A percentile compares a stretch with the other conserved stretches of the same genome.
Evolutionary conservation across 2,888 invertebrate species (phyloP).

Genomic region (Macrophya annulata): DNA sequence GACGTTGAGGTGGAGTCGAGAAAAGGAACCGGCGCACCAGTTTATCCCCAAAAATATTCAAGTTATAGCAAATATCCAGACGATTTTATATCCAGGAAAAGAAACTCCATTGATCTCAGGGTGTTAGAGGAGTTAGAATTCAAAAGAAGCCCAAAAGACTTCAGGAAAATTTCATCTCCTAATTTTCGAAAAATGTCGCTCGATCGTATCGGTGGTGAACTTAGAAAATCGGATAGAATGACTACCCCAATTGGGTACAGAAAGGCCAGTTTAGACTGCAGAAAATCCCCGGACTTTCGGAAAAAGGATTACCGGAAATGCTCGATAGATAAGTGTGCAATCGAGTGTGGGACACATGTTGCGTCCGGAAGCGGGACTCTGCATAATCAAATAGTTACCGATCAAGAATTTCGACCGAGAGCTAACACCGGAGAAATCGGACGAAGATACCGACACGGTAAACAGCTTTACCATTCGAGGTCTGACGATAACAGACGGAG

Average conservation of each 20-base stretch:
- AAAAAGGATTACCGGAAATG: conserved; percentile 73
- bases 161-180: conserved; percentile 73
- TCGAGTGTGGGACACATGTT: conserved; percentile 63
- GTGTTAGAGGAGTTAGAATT: conserved; percentile 73
- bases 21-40: conserved; percentile 62
- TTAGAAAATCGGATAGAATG: conserved; percentile 68
- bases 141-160: conserved; percentile 72
- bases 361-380: conserved; percentile 2
- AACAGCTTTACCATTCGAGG: conserved; percentile 73
- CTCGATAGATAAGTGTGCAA: conserved; percentile 69
- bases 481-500: conserved; percentile 75
- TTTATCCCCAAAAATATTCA: conserved; percentile 55
- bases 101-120: conserved; percentile 75
- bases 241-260: conserved; percentile 68
- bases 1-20: conserved; percentile 77
- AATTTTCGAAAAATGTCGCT: conserved; percentile 77
- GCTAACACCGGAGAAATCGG: conserved; percentile 57
- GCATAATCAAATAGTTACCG: conserved; percentile 66
- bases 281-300: conserved; percentile 76
- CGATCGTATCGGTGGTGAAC: conserved; percentile 74
- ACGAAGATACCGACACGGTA: conserved; percentile 70
- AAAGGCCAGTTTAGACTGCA: conserved; percentile 76
- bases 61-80: conserved; percentile 74
- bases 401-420: conserved; percentile 28
- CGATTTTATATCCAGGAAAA: conserved; percentile 75